Percentiles rank a stretch among this genome's conserved stretches.
phyloP scores from a whole-genome alignment of 2,113 vertebrate genomes.

The Geococcyx californianus region DNA sequence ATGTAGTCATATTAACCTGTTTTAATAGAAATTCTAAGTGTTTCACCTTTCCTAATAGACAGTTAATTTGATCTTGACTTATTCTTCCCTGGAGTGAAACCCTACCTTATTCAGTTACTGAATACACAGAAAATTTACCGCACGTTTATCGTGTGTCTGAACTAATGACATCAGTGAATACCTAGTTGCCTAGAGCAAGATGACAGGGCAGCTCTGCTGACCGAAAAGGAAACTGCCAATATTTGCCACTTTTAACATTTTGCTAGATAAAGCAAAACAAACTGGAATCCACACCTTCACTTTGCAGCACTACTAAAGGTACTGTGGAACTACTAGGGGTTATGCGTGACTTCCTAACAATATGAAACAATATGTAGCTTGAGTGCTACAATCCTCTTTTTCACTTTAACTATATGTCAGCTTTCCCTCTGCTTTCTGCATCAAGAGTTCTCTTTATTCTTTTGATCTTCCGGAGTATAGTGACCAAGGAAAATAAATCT shows the following conservation, averaged over 20 bases:
- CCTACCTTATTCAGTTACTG: neutral
- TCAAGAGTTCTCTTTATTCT: neutral
- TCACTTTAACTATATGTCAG: neutral
- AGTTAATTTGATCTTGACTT: neutral
- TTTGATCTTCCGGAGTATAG: neutral
- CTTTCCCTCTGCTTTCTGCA: neutral
- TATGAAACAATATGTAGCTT: neutral
- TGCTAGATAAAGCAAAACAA: neutral
- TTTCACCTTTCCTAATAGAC: neutral
- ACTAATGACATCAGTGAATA: neutral
- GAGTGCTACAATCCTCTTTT: neutral
- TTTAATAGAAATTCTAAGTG: neutral
- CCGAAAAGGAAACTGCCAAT: neutral
- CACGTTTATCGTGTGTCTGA: constrained; percentile 6
- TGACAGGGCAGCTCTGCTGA: neutral
- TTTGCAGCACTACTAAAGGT: neutral
- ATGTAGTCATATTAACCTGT: neutral
- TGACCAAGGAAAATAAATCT: neutral
- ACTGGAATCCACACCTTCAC: neutral
- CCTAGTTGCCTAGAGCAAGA: neutral
- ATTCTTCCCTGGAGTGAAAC: neutral
- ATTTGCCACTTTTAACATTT: neutral
- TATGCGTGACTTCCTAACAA: neutral
- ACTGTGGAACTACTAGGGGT: neutral
- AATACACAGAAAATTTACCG: constrained; percentile 6